These are phyloP conservation scores for pig (Sus scrofa) DNA, from an alignment of 2,113 vertebrate species.

Conservation along the genomic window T2T-Sscrofa CM000822.6:81834501-81835000, in stretches of 20 bases:
- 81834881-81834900: background rate
- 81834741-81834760: background rate
- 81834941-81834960: no score
- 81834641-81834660: background rate
- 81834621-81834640: background rate
- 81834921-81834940: no score
- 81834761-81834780: accelerated
- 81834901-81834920: no score
- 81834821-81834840: background rate
- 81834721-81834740: background rate
- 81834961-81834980: no score
- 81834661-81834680: no score
- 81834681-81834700: background rate
- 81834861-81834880: background rate
- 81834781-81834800: background rate
- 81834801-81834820: background rate
- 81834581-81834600: background rate
- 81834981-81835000: no score
- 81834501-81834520: background rate
- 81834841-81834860: no score
- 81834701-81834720: background rate
- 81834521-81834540: background rate
- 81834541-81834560: background rate
- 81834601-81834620: background rate
- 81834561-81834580: background rate